Base-by-base conservation (phyloP, 2,113 vertebrate genomes). In the Dipodomys stephensi region DNA sequence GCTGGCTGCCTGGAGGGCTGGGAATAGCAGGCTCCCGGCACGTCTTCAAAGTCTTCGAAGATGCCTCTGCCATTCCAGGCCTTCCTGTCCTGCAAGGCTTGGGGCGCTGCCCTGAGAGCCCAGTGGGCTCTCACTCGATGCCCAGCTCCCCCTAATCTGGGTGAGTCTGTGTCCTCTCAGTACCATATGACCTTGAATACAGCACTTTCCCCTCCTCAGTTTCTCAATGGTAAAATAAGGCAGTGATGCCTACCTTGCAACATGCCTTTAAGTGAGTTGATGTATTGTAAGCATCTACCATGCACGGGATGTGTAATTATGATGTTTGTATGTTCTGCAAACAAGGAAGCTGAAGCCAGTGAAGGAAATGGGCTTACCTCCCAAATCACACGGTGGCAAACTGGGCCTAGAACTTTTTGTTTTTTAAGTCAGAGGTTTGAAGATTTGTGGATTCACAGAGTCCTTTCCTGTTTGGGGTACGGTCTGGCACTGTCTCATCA, bases 281-380 rank as follows among this genome's bases (percentile, higher is more conserved):
- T 32, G 12, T 35, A 25, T 30, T 49, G 69, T 35, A 64, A n/a
- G 78, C 12, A 65, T 12, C 35, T 64, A 6, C 57, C 57, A 32
- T n/a, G 23, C 65, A 57, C 11, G 27, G 35, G 69, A 72, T 2
- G 3, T 7, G 44, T 13, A 28, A 49, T 3, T 23, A 28, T 46
- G 22, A 49, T 16, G 16, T 35, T 60, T 30, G 8, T 49, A 71
- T 13, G 11, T 68, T 82, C 49, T 46, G n/a, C 46, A 77, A 64
- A 12, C 22, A 46, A 65, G 67, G 86, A 97, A 96, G 92, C 77
- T 22, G 89, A 96, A 84, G 94, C 73, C 76, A 93, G 4, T 0
- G 80, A 92, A 81, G 64, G 62, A 16, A 71, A 64, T 15, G 25
- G 72, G 68, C 44, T 35, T 64, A 49, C 62, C n/a, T 57, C 53